phyloP scores from a whole-genome alignment of 2,888 invertebrate species.

The Elmis aenea region DNA sequence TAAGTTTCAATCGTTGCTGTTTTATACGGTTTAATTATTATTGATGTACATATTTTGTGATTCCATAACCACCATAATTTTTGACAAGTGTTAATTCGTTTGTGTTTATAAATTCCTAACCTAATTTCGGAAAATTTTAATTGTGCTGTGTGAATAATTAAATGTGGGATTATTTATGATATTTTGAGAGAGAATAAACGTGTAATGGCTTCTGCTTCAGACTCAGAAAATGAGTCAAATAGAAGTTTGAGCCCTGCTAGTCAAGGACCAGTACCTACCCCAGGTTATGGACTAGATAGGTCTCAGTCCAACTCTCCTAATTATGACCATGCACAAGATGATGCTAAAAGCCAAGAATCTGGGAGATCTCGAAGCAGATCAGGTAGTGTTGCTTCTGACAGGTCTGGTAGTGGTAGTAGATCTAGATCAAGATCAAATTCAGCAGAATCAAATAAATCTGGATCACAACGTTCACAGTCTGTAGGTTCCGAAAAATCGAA shows the following conservation, averaged over 20 bases:
- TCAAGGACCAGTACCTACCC: constrained; percentile 44
- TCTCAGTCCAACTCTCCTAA: constrained; percentile 38
- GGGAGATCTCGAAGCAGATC: constrained; percentile 20
- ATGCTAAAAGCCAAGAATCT: constrained; percentile 30
- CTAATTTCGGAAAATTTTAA: no score
- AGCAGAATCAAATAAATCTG: constrained; percentile 17
- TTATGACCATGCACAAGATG: constrained; percentile 29
- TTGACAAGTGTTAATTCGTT: no score
- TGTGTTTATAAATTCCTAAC: no score
- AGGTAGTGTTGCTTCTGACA: constrained; percentile 12
- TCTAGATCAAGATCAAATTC: constrained; percentile 22
- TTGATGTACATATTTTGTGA: no score
- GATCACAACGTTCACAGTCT: constrained; percentile 18
- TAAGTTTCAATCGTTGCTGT: no score
- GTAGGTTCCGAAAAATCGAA: constrained; percentile 13
- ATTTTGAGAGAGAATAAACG: no score
- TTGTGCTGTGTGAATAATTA: no score
- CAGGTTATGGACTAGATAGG: constrained; percentile 39
- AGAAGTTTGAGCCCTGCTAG: constrained; percentile 45
- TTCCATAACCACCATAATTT: no score
- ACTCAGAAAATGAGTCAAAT: constrained; percentile 44
- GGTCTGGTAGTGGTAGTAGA: constrained; percentile 20
- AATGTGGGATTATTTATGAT: no score
- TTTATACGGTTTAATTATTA: no score
- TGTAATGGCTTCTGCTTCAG: constrained; percentile 48